Evolutionary conservation across 2,797 vertebrate species (phyloP).

Genomic region (Clamator glandarius): DNA sequence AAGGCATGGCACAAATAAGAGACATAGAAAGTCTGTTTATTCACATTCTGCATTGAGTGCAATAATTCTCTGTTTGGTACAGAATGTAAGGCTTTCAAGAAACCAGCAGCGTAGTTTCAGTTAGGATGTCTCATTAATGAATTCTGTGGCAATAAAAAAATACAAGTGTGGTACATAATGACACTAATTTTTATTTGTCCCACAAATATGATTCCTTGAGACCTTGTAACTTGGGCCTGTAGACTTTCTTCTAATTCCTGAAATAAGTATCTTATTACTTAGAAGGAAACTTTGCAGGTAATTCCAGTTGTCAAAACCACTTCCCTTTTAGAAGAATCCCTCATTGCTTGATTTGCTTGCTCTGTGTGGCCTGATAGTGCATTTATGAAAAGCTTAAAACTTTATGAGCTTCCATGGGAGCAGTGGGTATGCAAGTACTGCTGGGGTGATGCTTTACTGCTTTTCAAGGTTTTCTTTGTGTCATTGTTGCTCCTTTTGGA

Average conservation of each 20-base stretch:
- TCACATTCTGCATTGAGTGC: background rate
- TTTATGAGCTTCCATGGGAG: background rate
- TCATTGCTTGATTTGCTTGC: background rate
- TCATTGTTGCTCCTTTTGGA: background rate
- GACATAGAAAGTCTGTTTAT: background rate
- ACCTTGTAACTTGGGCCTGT: background rate
- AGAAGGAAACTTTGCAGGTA: background rate
- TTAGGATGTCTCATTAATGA: background rate
- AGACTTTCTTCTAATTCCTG: background rate
- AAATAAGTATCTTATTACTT: background rate
- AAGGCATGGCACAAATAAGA: constrained; percentile 22
- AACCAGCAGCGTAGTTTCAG: background rate
- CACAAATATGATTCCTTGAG: background rate
- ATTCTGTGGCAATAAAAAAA: background rate
- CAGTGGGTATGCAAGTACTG: background rate
- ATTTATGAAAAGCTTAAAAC: background rate
- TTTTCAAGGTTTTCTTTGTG: background rate
- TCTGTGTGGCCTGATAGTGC: background rate
- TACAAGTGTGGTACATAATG: background rate
- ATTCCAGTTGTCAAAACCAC: background rate
- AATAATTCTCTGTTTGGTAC: background rate
- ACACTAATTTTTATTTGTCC: background rate
- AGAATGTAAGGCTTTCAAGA: background rate
- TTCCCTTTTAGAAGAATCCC: background rate
- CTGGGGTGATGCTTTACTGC: background rate